Evolutionary conservation across 2,113 vertebrate species (phyloP), one percentile per base, ranked within the genome.

Genomic region (Onychostruthus taczanowskii): DNA sequence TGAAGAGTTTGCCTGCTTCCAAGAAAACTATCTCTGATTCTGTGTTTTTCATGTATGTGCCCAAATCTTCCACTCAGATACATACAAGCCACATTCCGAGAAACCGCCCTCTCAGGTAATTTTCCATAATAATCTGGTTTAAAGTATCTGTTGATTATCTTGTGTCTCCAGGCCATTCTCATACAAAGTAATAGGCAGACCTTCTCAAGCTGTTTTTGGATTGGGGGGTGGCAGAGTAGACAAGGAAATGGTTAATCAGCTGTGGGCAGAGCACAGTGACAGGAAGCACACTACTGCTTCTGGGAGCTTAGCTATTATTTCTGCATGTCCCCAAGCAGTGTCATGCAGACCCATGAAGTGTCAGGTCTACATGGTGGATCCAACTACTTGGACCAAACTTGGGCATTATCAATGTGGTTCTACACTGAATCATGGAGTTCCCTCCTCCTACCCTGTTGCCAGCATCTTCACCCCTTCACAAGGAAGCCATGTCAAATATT

Each of bases 281-380:
- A n/a, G 58, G 39, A 62, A 84, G 13, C 24, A 47, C 27, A 41
- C 6, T 7, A 24, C 4, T n/a, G 15, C 33, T 76, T 59, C 58
- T 83, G 13, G 28, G 39, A 86, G 35, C 17, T 83, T 72, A 43
- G 47, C 5, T 59, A 6, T 44, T 88, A 47, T 62, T 90, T 79
- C 66, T 76, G 1, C 1, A 1, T 23, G 44, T 31, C 44, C 59
- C 7, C 2, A 11, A 16, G 20, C 1, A 31, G 11, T 6, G 24
- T 52, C 30, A 33, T 27, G 56, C 6, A 67, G 22, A 23, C 22
- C 35, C 9, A 13, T 9, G 9, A 30, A 4, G 8, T n/a, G 30
- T 16, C 33, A 26, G n/a, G 27, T 27, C 21, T 63, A 37, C 7
- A 3, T 9, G 52, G 47, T 2, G 0, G 22, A 58, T 12, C 35